Percentiles rank a stretch among this genome's conserved stretches.
These are phyloP conservation scores for Apaloderma vittatum DNA, from an alignment of 2,113 vertebrate genomes.

Conservation along the genomic window DNA sequence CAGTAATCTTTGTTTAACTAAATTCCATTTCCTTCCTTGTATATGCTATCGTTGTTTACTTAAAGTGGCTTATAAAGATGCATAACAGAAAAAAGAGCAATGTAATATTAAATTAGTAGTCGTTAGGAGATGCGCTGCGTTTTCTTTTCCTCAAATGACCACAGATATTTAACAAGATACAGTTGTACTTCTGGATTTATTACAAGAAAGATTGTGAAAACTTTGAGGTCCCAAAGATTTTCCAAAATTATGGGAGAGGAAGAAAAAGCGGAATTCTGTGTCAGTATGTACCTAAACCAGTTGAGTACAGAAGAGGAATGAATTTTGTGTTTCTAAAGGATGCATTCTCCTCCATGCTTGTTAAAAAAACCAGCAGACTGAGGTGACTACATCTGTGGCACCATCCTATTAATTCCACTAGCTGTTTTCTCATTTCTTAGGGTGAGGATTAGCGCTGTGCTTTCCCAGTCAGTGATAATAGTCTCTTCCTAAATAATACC, in stretches of 20 bases:
- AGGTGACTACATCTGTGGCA: neutral
- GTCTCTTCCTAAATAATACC: neutral
- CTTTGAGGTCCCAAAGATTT: neutral
- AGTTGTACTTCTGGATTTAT: neutral
- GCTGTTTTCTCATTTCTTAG: neutral
- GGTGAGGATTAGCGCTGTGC: neutral
- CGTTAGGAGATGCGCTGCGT: neutral
- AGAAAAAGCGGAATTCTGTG: neutral
- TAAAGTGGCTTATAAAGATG: neutral
- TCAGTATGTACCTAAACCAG: fast-evolving
- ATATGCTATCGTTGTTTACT: neutral
- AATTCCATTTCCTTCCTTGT: neutral
- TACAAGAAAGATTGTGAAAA: neutral
- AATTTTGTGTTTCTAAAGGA: neutral
- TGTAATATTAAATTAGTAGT: neutral
- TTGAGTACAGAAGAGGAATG: neutral
- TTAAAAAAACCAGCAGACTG: neutral
- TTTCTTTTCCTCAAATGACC: neutral
- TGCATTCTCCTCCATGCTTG: neutral
- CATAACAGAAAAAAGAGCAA: neutral
- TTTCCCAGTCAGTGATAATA: neutral
- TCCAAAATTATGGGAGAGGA: neutral
- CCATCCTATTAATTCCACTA: neutral
- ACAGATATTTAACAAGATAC: neutral
- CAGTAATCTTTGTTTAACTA: neutral